phyloP scores from a whole-genome alignment of 2,888 invertebrate genomes.

The Sylvicola cinctus region DNA sequence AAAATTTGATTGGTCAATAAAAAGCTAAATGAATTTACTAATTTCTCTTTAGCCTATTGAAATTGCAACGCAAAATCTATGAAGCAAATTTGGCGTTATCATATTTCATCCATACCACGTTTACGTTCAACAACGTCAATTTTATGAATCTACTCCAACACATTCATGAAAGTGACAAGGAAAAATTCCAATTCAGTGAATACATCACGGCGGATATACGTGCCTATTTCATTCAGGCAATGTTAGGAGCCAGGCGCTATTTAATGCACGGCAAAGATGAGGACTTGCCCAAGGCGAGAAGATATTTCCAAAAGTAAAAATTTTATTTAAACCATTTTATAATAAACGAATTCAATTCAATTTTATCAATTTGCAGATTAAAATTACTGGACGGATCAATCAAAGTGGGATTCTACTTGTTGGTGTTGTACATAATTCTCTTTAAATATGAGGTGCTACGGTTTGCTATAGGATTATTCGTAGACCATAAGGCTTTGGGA shows the following conservation, averaged over 20 bases:
- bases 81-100: conserved; percentile 47
- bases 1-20: neutral
- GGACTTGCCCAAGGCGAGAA: conserved; percentile 4
- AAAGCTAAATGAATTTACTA: neutral
- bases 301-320: conserved; percentile 5
- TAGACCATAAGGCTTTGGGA: too few species aligned
- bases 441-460: too few species aligned
- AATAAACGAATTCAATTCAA: too few species aligned
- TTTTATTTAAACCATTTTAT: neutral
- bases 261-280: conserved; percentile 17
- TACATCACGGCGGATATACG: conserved; percentile 13
- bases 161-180: conserved; percentile 28
- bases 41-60: conserved; percentile 40
- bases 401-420: too few species aligned
- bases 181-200: conserved; percentile 25
- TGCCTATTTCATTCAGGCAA: conserved; percentile 15
- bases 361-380: neutral
- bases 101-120: conserved; percentile 55
- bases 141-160: conserved; percentile 29
- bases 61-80: conserved; percentile 62
- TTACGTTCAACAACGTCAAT: conserved; percentile 52
- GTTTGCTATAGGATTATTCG: too few species aligned
- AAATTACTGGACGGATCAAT: too few species aligned
- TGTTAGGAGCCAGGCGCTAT: conserved; percentile 18
- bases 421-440: too few species aligned